Evolutionary conservation across 2,797 vertebrate species (phyloP), one percentile per base, ranked within the genome.

Genomic region (Alosa sapidissima): DNA sequence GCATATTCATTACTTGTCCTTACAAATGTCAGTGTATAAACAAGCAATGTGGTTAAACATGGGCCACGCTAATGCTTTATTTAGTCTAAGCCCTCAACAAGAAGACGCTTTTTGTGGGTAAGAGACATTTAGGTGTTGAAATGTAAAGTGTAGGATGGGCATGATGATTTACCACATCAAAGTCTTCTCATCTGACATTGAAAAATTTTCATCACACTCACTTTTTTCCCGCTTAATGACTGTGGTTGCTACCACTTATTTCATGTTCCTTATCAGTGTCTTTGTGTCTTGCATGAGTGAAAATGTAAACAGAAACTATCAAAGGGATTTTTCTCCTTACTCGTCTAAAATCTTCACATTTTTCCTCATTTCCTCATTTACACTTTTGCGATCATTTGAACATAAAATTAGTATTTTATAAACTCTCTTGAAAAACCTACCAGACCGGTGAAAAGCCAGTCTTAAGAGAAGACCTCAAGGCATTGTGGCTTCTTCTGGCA

Each of bases 401-500:
- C 1, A 36, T 72, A 47, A 45, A 78, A n/a, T 78, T 6, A 9
- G 41, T 14, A 78, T 78, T 78, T 78, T 47, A 21, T 78, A 19
- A 45, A 78, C 41, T 78, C 11, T 78, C 72, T 47, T 78, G 14
- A 14, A 78, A 6, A 47, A 45, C 36, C 16, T 45, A 19, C 33
- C 36, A 75, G 11, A 45, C 8, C 13, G 10, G 62, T 65, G 36
- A 72, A 41, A 72, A 72, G 55, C 19, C 36, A 65, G 0, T 45
- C n/a, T 60, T 60, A 60, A 36, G 19, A 78, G 1, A 47, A 47
- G 72, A 47, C 14, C 14, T 47, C 5, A 5, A 78, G 41, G 88
- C 83, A 85, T 83, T 90, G 90, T 91, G 92, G 89, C 88, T 91
- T 91, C 91, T 92, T 51, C 88, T 92, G 92, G 91, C 91, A 2